Percentiles rank a stretch among this genome's conserved stretches.
These are phyloP conservation scores for Diprion similis DNA, from an alignment of 1,140 invertebrate species.

Conservation along the genomic window DNA sequence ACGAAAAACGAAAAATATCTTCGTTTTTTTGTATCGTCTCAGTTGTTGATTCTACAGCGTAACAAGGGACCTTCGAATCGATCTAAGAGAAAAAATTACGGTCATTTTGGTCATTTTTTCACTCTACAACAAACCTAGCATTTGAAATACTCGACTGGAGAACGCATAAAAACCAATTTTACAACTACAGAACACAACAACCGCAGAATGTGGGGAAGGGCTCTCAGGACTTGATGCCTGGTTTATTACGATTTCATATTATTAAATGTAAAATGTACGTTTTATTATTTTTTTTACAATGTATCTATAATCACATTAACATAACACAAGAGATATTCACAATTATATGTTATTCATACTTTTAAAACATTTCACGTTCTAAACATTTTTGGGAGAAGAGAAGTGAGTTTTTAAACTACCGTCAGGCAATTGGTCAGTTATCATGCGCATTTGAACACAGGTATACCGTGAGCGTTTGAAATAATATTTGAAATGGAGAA, in stretches of 20 bases:
- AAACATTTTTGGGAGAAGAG: constrained; percentile 54
- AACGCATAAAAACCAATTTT: too few species aligned
- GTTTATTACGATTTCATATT: not conserved
- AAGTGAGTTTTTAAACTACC: constrained; percentile 53
- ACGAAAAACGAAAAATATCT: too few species aligned
- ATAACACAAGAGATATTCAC: constrained; percentile 61
- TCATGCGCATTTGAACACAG: constrained; percentile 29
- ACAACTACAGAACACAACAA: too few species aligned
- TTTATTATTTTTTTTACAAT: constrained; percentile 62
- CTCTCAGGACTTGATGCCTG: too few species aligned
- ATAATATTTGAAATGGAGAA: not conserved
- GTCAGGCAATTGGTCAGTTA: constrained; percentile 60
- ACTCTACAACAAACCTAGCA: too few species aligned
- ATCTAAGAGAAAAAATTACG: too few species aligned
- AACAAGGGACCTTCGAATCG: too few species aligned
- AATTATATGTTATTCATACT: constrained; percentile 54
- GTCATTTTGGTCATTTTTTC: too few species aligned
- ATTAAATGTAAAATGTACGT: constrained; percentile 61
- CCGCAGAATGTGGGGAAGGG: too few species aligned
- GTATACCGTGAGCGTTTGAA: not conserved
- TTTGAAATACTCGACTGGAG: too few species aligned
- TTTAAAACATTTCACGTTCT: constrained; percentile 57
- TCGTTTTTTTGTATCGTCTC: too few species aligned
- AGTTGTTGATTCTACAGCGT: too few species aligned
- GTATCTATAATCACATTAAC: constrained; percentile 60